Percentiles rank a stretch among this genome's conserved stretches.
Evolutionary conservation across 2,888 invertebrate genomes (phyloP).

Genomic region (Pachliopta kotzebuea): DNA sequence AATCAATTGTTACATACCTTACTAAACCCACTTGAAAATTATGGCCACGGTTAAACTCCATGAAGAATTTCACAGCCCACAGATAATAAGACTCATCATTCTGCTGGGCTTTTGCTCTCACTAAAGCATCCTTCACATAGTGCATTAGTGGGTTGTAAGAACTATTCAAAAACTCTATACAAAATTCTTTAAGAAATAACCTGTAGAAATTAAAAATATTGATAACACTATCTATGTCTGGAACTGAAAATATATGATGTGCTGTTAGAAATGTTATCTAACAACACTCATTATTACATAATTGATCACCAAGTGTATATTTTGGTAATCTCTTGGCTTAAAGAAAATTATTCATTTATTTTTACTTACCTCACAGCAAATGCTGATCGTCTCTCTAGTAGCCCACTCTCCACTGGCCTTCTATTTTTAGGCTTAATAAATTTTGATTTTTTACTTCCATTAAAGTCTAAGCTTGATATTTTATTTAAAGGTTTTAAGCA

Average conservation of each 20-base stretch:
- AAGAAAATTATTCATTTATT: slow-evolving; percentile 3
- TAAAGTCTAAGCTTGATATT: slow-evolving; percentile 89
- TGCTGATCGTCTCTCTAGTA: slow-evolving; percentile 89
- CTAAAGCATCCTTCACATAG: slow-evolving; percentile 89
- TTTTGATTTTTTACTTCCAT: slow-evolving; percentile 81
- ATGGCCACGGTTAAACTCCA: slow-evolving; percentile 96
- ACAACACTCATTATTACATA: background rate
- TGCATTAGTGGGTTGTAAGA: slow-evolving; percentile 96
- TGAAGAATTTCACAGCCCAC: slow-evolving; percentile 97
- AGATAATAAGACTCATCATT: slow-evolving; percentile 97
- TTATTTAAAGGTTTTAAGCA: slow-evolving; percentile 92
- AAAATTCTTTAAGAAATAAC: slow-evolving; percentile 95
- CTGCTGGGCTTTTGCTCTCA: slow-evolving; percentile 84
- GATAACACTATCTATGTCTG: too few species aligned
- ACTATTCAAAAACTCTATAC: slow-evolving; percentile 94
- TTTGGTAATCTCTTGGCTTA: background rate
- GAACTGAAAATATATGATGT: too few species aligned
- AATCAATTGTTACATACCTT: slow-evolving; percentile 78
- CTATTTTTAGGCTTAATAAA: slow-evolving; percentile 87
- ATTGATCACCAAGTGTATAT: background rate
- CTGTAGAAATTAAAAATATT: slow-evolving; percentile 59
- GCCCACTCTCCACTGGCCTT: slow-evolving; percentile 83
- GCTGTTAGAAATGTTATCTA: too few species aligned
- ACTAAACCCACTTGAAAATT: slow-evolving; percentile 93
- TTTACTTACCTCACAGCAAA: slow-evolving; percentile 88